These are phyloP conservation scores for Danio kyathit DNA, from an alignment of 2,797 vertebrate species.

Conservation along the genomic window DNA sequence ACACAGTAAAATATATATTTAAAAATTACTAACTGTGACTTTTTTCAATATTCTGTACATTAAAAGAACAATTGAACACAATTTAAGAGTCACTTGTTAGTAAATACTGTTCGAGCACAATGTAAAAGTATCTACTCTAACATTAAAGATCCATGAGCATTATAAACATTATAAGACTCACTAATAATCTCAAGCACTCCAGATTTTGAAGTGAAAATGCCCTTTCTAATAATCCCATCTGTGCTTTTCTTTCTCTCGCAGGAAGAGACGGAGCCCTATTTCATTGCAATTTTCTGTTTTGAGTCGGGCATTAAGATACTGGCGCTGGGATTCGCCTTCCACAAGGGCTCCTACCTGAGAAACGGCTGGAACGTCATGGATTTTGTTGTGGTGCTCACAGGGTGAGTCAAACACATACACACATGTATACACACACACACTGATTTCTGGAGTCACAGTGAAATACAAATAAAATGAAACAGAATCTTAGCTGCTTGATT, in stretches of 20 bases:
- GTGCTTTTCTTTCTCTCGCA: conserved; percentile 61
- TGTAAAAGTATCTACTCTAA: too few species aligned
- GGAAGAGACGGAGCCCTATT: conserved; percentile 95
- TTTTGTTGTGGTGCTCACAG: conserved; percentile 93
- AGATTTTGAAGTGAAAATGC: not conserved
- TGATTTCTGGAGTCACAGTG: not conserved
- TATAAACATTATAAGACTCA: too few species aligned
- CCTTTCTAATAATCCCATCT: not conserved
- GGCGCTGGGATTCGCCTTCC: conserved; percentile 91
- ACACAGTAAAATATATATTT: not conserved
- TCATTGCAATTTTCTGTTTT: conserved; percentile 96
- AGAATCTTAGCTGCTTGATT: not conserved
- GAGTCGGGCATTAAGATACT: conserved; percentile 96
- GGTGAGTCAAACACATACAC: conserved; percentile 78
- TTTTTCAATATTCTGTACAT: too few species aligned
- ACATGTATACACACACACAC: conserved; percentile 26
- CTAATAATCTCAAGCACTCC: not conserved
- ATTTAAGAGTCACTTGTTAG: conserved; percentile 1
- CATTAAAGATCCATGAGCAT: too few species aligned
- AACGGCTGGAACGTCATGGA: conserved; percentile 98
- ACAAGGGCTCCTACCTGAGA: conserved; percentile 93
- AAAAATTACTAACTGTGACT: too few species aligned
- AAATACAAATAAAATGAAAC: not conserved
- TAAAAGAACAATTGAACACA: not conserved
- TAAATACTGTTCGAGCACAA: not conserved